These are phyloP conservation scores for Eupithecia dodoneata DNA, from an alignment of 2,888 invertebrate species.

Conservation along the genomic window DNA sequence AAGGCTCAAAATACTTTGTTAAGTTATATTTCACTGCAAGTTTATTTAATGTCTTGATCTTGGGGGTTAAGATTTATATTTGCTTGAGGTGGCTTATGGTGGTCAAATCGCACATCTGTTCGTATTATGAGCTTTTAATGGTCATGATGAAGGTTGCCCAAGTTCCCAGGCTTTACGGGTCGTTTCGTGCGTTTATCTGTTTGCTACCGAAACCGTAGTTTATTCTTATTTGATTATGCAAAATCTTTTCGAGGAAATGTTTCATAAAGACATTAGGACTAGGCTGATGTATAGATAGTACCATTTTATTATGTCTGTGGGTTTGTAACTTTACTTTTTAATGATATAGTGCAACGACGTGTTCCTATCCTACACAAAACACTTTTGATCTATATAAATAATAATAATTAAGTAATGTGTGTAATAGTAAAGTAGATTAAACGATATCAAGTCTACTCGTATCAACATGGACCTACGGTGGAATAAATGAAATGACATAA, in stretches of 20 bases:
- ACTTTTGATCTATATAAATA: too few relatives aligned
- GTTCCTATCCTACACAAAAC: too few relatives aligned
- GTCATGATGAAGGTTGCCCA: constrained; percentile 27
- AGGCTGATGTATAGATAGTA: neutral
- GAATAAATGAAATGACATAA: too few relatives aligned
- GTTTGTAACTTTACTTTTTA: neutral
- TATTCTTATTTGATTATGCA: constrained; percentile 17
- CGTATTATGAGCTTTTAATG: constrained; percentile 37
- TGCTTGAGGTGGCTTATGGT: neutral
- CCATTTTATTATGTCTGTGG: neutral
- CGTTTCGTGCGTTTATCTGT: constrained; percentile 17
- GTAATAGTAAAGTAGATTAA: too few relatives aligned
- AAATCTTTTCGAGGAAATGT: constrained; percentile 15
- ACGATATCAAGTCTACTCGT: too few relatives aligned
- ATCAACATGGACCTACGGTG: too few relatives aligned
- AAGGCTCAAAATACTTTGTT: constrained; percentile 17
- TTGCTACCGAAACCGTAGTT: constrained; percentile 28
- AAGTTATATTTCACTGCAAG: neutral
- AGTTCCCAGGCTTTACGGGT: constrained; percentile 29
- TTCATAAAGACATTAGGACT: constrained; percentile 11
- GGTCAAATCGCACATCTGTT: constrained; percentile 13
- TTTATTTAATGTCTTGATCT: constrained; percentile 1
- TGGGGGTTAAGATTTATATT: constrained; percentile 20
- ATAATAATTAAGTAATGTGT: too few relatives aligned
- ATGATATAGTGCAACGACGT: too few relatives aligned